Evolutionary conservation across 2,888 invertebrate genomes (phyloP).

Genomic region (Lymantria dispar): DNA sequence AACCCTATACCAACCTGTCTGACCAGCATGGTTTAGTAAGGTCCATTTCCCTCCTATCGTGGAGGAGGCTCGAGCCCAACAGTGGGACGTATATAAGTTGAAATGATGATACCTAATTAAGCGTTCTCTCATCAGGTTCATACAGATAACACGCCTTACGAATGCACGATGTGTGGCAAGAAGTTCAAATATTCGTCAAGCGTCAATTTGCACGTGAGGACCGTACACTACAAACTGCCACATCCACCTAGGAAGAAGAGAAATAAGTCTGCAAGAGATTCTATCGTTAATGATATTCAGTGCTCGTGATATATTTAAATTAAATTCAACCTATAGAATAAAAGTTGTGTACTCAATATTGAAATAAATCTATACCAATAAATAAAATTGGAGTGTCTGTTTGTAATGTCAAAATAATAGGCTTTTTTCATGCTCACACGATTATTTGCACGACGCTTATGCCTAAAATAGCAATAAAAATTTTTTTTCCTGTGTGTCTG

Average conservation of each 20-base stretch:
- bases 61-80: background rate
- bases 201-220: slow-evolving; percentile 37
- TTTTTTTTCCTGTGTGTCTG: too few species aligned
- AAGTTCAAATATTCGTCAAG: slow-evolving; percentile 43
- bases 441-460: too few species aligned
- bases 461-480: too few species aligned
- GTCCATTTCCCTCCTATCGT: too few species aligned
- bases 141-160: slow-evolving; percentile 33
- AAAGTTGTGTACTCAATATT: too few species aligned
- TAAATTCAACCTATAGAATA: too few species aligned
- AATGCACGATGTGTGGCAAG: slow-evolving; percentile 40
- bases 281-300: background rate
- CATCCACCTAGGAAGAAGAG: slow-evolving; percentile 35
- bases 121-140: slow-evolving; percentile 31
- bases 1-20: too few species aligned
- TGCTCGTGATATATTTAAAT: background rate
- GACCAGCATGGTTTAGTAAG: too few species aligned
- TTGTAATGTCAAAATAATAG: too few species aligned
- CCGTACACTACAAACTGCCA: slow-evolving; percentile 40
- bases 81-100: background rate
- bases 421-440: too few species aligned
- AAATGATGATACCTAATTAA: background rate
- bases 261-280: slow-evolving; percentile 3
- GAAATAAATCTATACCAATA: too few species aligned
- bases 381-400: too few species aligned